phyloP scores from a whole-genome alignment of 1,140 invertebrate genomes.

The Streblospio benedicti region DNA sequence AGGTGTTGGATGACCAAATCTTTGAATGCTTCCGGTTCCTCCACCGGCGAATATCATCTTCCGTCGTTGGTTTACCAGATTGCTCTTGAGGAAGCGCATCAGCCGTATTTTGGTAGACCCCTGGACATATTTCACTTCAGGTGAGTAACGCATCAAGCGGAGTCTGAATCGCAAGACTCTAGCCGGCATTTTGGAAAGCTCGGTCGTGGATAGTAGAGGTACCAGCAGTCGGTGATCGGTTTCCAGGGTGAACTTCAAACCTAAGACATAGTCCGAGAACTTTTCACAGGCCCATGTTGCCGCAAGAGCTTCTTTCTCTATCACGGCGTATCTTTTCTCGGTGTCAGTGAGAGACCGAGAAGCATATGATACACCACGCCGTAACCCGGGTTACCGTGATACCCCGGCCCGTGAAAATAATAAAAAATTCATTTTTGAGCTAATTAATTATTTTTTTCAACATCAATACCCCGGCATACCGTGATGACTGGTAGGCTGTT shows the following conservation, averaged over 20 bases:
- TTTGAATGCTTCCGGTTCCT: too few relatives aligned
- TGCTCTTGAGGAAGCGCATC: conserved; percentile 11
- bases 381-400: too few relatives aligned
- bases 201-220: conserved; percentile 32
- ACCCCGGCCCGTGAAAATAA: too few relatives aligned
- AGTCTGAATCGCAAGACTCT: conserved; percentile 9
- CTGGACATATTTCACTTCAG: conserved; percentile 10
- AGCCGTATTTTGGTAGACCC: conserved; percentile 12
- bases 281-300: conserved; percentile 35
- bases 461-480: too few relatives aligned
- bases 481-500: too few relatives aligned
- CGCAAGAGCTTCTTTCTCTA: conserved; percentile 47
- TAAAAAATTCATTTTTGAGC: too few relatives aligned
- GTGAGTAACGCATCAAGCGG: conserved; percentile 7
- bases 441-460: too few relatives aligned
- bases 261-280: conserved; percentile 46
- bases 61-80: too few relatives aligned
- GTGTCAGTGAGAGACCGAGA: conserved; percentile 33
- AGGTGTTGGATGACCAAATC: too few relatives aligned
- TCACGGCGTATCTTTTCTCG: conserved; percentile 42
- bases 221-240: conserved; percentile 43
- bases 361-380: conserved; percentile 42
- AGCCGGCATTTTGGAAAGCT: conserved; percentile 8
- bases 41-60: too few relatives aligned
- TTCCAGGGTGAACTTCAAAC: conserved; percentile 26